Evolutionary conservation across 2,797 vertebrate genomes (phyloP).

Genomic region (Pogoniulus pusillus): DNA sequence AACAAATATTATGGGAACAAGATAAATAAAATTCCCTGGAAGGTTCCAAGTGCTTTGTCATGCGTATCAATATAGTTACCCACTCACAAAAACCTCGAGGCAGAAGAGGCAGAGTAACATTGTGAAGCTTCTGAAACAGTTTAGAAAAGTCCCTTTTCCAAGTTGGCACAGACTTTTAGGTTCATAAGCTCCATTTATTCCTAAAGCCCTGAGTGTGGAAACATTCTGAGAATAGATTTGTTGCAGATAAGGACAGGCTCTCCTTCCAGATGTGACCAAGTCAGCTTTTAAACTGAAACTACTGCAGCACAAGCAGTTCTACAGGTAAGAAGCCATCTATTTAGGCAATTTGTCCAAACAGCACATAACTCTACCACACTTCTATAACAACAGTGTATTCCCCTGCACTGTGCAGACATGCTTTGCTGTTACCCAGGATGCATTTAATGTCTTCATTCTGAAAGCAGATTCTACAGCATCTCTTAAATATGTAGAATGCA

Average conservation of each 20-base stretch:
- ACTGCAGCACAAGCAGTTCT: neutral
- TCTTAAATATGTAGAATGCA: neutral
- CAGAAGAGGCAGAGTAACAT: neutral
- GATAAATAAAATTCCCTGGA: neutral
- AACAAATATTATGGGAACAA: neutral
- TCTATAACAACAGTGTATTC: neutral
- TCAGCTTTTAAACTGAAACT: neutral
- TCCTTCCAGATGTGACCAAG: rapidly evolving
- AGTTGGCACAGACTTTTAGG: neutral
- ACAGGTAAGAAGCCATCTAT: neutral
- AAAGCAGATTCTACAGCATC: neutral
- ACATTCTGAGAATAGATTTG: neutral
- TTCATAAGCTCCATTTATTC: neutral
- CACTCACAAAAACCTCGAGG: neutral
- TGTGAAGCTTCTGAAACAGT: neutral
- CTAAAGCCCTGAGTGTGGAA: neutral
- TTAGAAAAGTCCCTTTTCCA: neutral
- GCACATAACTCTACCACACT: neutral
- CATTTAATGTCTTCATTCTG: neutral
- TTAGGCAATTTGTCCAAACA: neutral
- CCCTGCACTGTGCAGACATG: neutral
- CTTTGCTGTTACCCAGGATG: neutral
- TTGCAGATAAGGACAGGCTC: neutral
- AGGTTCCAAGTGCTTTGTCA: neutral
- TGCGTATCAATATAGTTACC: neutral